Percentiles rank a stretch among this genome's conserved stretches.
Conservation (phyloP, 2,113 vertebrate genomes). For the Benitochromis conjunctus region DNA sequence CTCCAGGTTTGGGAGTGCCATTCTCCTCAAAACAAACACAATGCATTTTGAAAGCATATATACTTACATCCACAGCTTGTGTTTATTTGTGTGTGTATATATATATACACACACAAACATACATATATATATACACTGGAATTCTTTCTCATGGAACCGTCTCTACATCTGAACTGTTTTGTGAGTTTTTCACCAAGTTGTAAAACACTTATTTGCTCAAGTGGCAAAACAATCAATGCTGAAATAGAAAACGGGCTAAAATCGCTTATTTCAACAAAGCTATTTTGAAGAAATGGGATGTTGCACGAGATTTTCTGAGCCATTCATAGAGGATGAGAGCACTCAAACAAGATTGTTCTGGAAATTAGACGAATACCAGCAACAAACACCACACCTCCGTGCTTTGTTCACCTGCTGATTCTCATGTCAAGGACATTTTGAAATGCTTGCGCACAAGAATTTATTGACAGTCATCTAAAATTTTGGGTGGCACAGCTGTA, state of each 20-base stretch:
- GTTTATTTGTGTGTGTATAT: accelerated
- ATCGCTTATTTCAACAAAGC: neutral
- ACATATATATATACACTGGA: neutral
- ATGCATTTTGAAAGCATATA: neutral
- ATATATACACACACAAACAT: too few relatives aligned
- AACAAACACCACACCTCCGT: neutral
- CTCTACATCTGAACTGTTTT: neutral
- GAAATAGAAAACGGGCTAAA: neutral
- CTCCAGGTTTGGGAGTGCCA: neutral
- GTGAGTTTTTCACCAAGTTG: neutral
- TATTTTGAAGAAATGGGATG: neutral
- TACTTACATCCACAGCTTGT: neutral
- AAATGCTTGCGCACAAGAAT: neutral
- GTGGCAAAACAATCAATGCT: neutral
- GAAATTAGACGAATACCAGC: neutral
- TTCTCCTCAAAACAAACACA: neutral
- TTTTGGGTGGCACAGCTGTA: neutral
- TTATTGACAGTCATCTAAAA: neutral
- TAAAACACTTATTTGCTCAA: neutral
- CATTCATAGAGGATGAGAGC: neutral
- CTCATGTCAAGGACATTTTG: neutral
- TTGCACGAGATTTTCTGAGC: neutral
- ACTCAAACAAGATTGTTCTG: neutral
- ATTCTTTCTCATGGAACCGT: neutral
- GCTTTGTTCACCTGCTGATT: neutral